A percentile compares a stretch with the other conserved stretches of the same genome.
phyloP scores from a whole-genome alignment of 2,113 vertebrate species.

The Theristicus caerulescens region DNA sequence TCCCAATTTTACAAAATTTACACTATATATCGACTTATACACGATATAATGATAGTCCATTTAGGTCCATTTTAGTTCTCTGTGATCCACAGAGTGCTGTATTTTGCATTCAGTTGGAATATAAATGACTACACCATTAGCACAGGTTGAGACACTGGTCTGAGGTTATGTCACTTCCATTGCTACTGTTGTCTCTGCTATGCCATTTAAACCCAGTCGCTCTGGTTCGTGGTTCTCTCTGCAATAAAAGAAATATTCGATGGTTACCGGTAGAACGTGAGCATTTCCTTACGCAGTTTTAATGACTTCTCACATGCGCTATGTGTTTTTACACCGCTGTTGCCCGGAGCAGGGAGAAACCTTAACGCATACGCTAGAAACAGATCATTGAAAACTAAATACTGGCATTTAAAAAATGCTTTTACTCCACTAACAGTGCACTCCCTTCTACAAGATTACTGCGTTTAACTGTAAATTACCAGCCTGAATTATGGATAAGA shows the following conservation, averaged over 20 bases:
- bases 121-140: slow-evolving; percentile 59
- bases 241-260: neutral
- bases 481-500: neutral
- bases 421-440: neutral
- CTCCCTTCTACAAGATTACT: neutral
- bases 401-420: neutral
- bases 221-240: slow-evolving; percentile 92
- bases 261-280: accelerated
- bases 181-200: slow-evolving; percentile 90
- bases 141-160: slow-evolving; percentile 58
- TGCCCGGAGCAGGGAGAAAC: neutral
- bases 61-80: slow-evolving; percentile 74
- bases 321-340: accelerated
- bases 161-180: slow-evolving; percentile 94
- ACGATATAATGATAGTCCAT: slow-evolving; percentile 79
- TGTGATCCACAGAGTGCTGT: slow-evolving; percentile 72
- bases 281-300: accelerated
- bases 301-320: accelerated
- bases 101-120: slow-evolving; percentile 73
- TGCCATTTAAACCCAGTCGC: slow-evolving; percentile 86
- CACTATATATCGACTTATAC: slow-evolving; percentile 86
- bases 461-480: neutral
- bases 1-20: slow-evolving; percentile 95
- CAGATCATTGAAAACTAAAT: accelerated
- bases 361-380: neutral